A percentile compares a stretch with the other conserved stretches of the same genome.
phyloP scores from a whole-genome alignment of 2,888 invertebrate genomes.

The Drosophila paramelanica region DNA sequence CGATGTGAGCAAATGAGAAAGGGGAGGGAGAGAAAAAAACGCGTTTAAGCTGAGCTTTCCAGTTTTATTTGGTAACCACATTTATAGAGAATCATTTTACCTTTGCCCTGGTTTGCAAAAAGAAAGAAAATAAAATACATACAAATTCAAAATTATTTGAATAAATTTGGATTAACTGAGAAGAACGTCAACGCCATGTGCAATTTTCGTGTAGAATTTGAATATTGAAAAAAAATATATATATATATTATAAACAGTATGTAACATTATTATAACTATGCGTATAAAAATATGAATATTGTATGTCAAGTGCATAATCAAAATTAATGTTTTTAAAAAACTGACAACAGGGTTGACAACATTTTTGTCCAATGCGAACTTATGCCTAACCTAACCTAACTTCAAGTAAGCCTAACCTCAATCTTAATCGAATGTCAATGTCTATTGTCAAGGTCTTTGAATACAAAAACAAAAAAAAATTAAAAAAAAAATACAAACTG shows the following conservation, averaged over 20 bases:
- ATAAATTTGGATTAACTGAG: conserved; percentile 8
- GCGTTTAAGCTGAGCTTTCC: conserved; percentile 49
- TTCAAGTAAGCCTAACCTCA: conserved; percentile 51
- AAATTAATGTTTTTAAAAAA: conserved; percentile 64
- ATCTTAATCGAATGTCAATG: conserved; percentile 50
- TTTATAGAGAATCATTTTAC: conserved; percentile 36
- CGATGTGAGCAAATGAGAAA: background rate
- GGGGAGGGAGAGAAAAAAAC: conserved; percentile 26
- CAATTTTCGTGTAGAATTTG: conserved; percentile 70
- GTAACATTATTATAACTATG: conserved; percentile 45
- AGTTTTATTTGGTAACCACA: conserved; percentile 41
- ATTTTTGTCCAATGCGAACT: conserved; percentile 54
- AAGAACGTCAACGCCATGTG: conserved; percentile 53
- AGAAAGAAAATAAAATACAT: conserved; percentile 17
- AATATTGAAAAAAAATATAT: conserved; percentile 39
- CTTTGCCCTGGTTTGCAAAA: conserved; percentile 35
- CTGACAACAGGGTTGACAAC: conserved; percentile 58
- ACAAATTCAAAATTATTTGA: conserved; percentile 28
- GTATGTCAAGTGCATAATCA: conserved; percentile 72
- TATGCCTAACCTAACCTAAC: conserved; percentile 37
- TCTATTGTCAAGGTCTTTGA: conserved; percentile 53
- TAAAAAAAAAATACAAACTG: conserved; percentile 18
- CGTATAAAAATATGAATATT: conserved; percentile 46
- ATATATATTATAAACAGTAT: conserved; percentile 17
- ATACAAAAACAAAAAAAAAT: background rate